A percentile compares a stretch with the other conserved stretches of the same genome.
Evolutionary conservation across 1,140 invertebrate genomes (phyloP).

Genomic region (Batillaria attramentaria): DNA sequence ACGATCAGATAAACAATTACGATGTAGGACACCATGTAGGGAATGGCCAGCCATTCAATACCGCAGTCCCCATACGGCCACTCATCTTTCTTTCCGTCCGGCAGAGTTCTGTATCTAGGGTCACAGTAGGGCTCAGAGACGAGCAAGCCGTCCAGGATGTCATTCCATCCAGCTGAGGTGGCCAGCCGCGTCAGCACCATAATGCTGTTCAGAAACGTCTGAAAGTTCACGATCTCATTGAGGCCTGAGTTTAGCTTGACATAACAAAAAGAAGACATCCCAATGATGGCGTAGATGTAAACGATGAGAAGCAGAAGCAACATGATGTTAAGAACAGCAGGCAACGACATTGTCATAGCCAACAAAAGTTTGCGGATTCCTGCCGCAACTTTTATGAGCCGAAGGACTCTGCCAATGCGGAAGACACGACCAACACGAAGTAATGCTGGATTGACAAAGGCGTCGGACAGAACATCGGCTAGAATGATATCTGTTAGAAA

Average conservation of each 20-base stretch:
- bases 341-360: conserved; percentile 93
- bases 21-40: conserved; percentile 95
- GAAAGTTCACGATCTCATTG: conserved; percentile 76
- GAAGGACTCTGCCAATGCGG: too few species aligned
- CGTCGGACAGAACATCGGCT: too few species aligned
- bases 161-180: conserved; percentile 97
- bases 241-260: conserved; percentile 88
- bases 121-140: conserved; percentile 80
- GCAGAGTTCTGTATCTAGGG: too few species aligned
- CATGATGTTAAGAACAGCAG: conserved; percentile 96
- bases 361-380: conserved; percentile 96
- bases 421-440: too few species aligned
- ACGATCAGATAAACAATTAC: conserved; percentile 98
- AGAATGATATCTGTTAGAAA: too few species aligned
- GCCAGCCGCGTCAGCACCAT: conserved; percentile 93
- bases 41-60: conserved; percentile 89
- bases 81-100: conserved; percentile 68
- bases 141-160: conserved; percentile 94
- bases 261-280: conserved; percentile 95
- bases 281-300: conserved; percentile 97
- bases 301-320: conserved; percentile 92
- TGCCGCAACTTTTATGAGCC: conserved; percentile 88
- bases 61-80: conserved; percentile 89
- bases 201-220: conserved; percentile 94
- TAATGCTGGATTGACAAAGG: too few species aligned